phyloP scores from a whole-genome alignment of 2,113 vertebrate genomes.

The Pygoscelis antarcticus region DNA sequence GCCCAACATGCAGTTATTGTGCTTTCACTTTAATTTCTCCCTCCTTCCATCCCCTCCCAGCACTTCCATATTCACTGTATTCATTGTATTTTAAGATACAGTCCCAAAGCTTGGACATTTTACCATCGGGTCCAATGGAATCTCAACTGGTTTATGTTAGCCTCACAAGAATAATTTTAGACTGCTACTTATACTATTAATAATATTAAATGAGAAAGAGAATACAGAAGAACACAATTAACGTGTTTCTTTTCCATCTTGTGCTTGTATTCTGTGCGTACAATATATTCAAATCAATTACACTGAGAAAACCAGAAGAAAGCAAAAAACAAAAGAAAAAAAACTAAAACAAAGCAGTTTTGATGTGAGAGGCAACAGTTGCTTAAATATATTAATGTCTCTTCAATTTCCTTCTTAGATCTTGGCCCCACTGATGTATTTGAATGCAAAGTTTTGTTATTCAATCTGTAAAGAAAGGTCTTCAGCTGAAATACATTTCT shows the following conservation, averaged over 20 bases:
- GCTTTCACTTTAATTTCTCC: not conserved
- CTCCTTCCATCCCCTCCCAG: not conserved
- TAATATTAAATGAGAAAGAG: not conserved
- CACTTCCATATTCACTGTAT: not conserved
- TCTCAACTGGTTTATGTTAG: not conserved
- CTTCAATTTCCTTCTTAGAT: not conserved
- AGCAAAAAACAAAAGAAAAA: not conserved
- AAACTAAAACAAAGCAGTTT: not conserved
- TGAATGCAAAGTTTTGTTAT: not conserved
- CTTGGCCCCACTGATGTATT: not conserved
- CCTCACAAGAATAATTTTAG: not conserved
- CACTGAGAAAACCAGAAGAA: not conserved
- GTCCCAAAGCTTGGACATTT: not conserved
- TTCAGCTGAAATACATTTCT: not conserved
- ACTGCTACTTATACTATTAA: not conserved
- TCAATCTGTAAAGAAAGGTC: not conserved
- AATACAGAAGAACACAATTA: not conserved
- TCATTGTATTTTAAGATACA: not conserved
- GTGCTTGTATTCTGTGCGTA: not conserved
- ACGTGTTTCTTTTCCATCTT: not conserved
- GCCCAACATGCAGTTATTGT: accelerated
- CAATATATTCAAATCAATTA: not conserved
- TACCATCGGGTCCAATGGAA: not conserved
- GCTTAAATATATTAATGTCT: not conserved
- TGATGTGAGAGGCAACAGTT: not conserved